Conservation (phyloP, 2,113 vertebrate species). For the Oryzias javanicus region DNA sequence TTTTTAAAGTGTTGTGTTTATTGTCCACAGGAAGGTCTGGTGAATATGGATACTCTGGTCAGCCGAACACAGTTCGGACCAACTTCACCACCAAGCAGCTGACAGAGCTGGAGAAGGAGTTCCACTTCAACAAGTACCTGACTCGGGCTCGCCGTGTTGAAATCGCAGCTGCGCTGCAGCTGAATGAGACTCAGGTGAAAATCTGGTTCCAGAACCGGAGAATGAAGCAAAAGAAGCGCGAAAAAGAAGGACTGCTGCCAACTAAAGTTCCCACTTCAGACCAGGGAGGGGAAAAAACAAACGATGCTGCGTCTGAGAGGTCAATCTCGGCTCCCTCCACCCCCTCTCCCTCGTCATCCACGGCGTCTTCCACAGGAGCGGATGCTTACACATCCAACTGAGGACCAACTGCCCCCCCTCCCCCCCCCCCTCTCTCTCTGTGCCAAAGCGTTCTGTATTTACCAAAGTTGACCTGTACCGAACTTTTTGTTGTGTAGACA, state of each 20-base stretch:
- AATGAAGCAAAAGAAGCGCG: slow-evolving; percentile 99
- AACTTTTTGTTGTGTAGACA: slow-evolving; percentile 25
- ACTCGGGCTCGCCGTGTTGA: slow-evolving; percentile 93
- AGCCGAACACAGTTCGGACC: slow-evolving; percentile 92
- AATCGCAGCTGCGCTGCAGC: slow-evolving; percentile 92
- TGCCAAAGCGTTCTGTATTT: slow-evolving; percentile 22
- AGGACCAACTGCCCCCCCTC: slow-evolving; percentile 42
- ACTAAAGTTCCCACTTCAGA: slow-evolving; percentile 80
- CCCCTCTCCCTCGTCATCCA: slow-evolving; percentile 87
- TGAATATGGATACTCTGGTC: slow-evolving; percentile 92
- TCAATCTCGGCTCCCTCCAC: slow-evolving; percentile 87
- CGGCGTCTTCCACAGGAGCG: slow-evolving; percentile 75
- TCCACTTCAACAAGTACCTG: slow-evolving; percentile 99
- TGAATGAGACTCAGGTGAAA: slow-evolving; percentile 99
- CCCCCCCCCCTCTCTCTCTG: slow-evolving; percentile 22
- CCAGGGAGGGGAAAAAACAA: slow-evolving; percentile 82
- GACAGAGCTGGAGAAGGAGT: slow-evolving; percentile 97
- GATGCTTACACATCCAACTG: slow-evolving; percentile 85
- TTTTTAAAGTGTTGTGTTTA: slow-evolving; percentile 4
- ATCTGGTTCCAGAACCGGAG: slow-evolving; percentile 99
- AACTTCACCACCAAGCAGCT: slow-evolving; percentile 98
- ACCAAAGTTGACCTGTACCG: slow-evolving; percentile 34
- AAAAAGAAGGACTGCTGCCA: slow-evolving; percentile 91
- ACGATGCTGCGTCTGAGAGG: slow-evolving; percentile 88
- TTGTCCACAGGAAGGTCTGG: slow-evolving; percentile 85